Base-by-base conservation (phyloP, 2,888 invertebrate genomes). In the Tinea trinotella region DNA sequence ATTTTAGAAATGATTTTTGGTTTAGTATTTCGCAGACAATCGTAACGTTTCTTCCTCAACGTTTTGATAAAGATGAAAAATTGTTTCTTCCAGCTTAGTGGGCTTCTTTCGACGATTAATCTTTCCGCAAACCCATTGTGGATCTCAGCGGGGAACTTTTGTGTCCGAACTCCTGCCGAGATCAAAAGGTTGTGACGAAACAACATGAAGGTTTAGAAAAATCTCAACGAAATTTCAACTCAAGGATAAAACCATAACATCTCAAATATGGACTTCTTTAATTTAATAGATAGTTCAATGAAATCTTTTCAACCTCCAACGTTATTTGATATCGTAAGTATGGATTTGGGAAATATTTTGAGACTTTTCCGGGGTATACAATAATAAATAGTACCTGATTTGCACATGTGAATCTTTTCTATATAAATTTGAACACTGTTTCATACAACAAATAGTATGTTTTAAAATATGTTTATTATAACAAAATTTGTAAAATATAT, bases 1-100 rank as follows among this genome's bases (percentile, higher is more conserved):
- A 46, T 46, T 46, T 46, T n/a, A 46, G 46, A 50, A 24, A 50
- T 50, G 50, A 50, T 50, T 50, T 48, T 50, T 12, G 50, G 22
- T 50, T 22, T 24, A 22, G 50, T 13, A 50, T 20, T 50, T 44
- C 48, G 61, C 61, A 64, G 55, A 61, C 60, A 62, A 68, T 67
- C 66, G 64, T 65, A 65, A 62, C 62, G 60, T 62, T 63, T 62
- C 62, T 65, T 63, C 64, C 68, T 68, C 67, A 72, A 68, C 72
- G 64, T 77, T 82, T 81, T 79, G 81, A 81, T 81, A 81, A 77
- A 82, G 74, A 84, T 83, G 82, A 84, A 83, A 83, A 84, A 83
- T 84, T 77, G 74, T 77, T 76, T 70, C 70, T 72, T 64, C 61
- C 63, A 66, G 74, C 76, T 75, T 72, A 73, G 68, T 66, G 67